These are phyloP conservation scores for Leucoptera coffeella DNA, from an alignment of 2,888 invertebrate genomes.

Conservation along the genomic window DNA sequence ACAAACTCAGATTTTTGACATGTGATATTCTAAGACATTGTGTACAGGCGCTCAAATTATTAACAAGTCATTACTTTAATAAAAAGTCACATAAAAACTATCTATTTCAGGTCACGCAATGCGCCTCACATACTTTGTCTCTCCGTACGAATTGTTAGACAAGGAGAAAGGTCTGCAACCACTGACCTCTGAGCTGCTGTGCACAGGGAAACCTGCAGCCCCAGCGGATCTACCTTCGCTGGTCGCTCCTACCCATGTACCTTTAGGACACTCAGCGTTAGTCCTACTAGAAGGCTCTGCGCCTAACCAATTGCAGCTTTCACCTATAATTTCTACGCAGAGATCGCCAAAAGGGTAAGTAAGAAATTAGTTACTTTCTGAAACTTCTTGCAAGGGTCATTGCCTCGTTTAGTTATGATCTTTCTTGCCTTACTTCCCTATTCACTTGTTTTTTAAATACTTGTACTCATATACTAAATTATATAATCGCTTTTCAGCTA, in stretches of 20 bases:
- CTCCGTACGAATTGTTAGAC: conserved; percentile 86
- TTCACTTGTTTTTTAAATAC: too few relatives aligned
- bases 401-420: too few relatives aligned
- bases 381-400: too few relatives aligned
- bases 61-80: too few relatives aligned
- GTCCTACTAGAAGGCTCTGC: conserved; percentile 86
- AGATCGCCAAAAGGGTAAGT: conserved; percentile 69
- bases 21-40: too few relatives aligned
- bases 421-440: too few relatives aligned
- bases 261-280: conserved; percentile 80
- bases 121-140: conserved; percentile 90
- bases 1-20: too few relatives aligned
- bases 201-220: conserved; percentile 30
- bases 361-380: too few relatives aligned
- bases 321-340: conserved; percentile 63
- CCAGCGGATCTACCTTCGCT: conserved; percentile 27
- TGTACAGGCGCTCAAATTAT: too few relatives aligned
- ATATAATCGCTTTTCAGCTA: too few relatives aligned
- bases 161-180: conserved; percentile 68
- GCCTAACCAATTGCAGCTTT: conserved; percentile 74
- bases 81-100: too few relatives aligned
- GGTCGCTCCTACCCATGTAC: conserved; percentile 44
- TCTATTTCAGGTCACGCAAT: conserved; percentile 90
- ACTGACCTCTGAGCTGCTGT: conserved; percentile 68
- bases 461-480: too few relatives aligned